These are phyloP conservation scores for Melanerpes formicivorus DNA, from an alignment of 2,113 vertebrate genomes.

Conservation along the genomic window DNA sequence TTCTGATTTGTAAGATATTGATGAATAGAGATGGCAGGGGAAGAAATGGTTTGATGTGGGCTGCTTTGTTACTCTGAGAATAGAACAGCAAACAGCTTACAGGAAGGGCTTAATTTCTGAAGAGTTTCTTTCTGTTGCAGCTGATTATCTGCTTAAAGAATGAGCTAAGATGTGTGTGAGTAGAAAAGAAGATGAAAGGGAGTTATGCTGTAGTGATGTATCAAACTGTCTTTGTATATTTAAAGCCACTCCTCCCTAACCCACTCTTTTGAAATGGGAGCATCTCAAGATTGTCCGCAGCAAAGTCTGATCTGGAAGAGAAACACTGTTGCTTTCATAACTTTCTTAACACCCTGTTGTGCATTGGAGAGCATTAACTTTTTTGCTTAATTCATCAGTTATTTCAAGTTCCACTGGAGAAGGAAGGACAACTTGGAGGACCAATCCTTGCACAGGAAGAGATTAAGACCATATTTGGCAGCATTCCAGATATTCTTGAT, in stretches of 20 bases:
- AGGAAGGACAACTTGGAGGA: constrained; percentile 93
- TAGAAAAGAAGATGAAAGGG: neutral
- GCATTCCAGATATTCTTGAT: constrained; percentile 96
- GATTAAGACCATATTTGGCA: constrained; percentile 98
- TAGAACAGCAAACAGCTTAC: neutral
- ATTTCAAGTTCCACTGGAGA: constrained; percentile 93
- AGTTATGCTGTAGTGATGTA: neutral
- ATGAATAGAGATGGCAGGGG: neutral
- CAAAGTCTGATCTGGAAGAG: neutral
- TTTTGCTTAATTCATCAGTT: constrained; percentile 74
- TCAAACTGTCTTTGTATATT: neutral
- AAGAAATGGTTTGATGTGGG: neutral
- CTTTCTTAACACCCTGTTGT: neutral
- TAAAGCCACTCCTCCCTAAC: neutral
- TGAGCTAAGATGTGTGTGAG: neutral
- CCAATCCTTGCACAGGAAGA: constrained; percentile 96
- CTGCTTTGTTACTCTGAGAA: neutral
- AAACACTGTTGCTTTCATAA: neutral
- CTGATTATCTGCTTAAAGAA: neutral
- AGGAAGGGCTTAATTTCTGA: neutral
- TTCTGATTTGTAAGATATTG: neutral
- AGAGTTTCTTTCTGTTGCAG: neutral
- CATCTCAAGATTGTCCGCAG: neutral
- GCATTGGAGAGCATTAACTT: neutral
- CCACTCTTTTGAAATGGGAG: neutral